Evolutionary conservation across 37 sponge, comb jelly and placozoan species (phyloP), one percentile per base, ranked within the genome.

Genomic region (Ephydatia muelleri): DNA sequence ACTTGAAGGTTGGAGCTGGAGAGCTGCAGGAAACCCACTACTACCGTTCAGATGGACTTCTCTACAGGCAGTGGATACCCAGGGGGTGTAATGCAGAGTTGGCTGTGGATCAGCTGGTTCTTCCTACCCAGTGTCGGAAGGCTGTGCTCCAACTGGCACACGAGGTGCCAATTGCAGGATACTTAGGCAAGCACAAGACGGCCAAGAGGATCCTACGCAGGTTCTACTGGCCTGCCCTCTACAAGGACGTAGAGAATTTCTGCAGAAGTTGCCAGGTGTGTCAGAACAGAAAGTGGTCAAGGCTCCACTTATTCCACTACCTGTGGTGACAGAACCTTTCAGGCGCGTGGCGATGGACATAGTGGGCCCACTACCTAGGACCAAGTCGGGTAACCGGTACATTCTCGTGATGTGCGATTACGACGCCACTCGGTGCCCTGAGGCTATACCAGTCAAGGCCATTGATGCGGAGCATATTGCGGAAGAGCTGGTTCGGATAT

Each of bases 151-250:
- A 71, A 33, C 32, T 71, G 32, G 72, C 72, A 34, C 72, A 71
- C 31, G 72, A 71, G 32, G 32, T 71, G 12, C 72, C 72, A 14
- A 30, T 33, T 33, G 72, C 72, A 34, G 72, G 72, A 30, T 28
- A 71, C 72, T 33, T 71, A 13, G 72, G 72, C 29, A 71, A 71
- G 72, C 8, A 71, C 32, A 71, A 71, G 72, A 71, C 72, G 13
- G 72, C 72, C 32, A 71, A 9, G 13, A 30, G 72, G 32, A 33
- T 71, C 72, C 72, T 82, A 22, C 72, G 72, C 3, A 25, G 72
- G 73, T 82, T 82, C 72, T 82, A 82, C 72, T 82, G 74, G 83
- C 83, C 83, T 28, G 40, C 25, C 47, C 31, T 82, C 13, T 82
- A 38, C 72, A 82, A 82, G 72, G 83, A 82, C 27, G 73, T 72